Percentiles rank a stretch among this genome's conserved stretches.
phyloP scores from a whole-genome alignment of 2,888 invertebrate genomes.

The Dynastes grantii region DNA sequence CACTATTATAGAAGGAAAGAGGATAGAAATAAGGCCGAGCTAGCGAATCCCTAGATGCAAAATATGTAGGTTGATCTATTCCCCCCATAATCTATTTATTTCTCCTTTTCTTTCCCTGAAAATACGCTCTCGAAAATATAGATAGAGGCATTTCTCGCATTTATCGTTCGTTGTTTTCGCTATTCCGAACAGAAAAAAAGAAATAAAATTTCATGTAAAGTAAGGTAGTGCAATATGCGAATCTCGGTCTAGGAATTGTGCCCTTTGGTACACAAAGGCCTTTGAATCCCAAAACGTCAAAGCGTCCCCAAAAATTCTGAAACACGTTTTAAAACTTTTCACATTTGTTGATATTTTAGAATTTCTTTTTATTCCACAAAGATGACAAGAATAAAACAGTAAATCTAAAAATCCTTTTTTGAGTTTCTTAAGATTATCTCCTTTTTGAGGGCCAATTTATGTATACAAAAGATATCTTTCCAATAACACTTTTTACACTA shows the following conservation, averaged over 20 bases:
- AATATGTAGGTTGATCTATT: conserved; percentile 16
- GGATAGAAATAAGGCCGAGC: not conserved
- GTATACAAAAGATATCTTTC: too few species aligned
- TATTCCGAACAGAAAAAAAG: not conserved
- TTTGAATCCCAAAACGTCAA: not conserved
- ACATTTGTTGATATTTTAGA: too few species aligned
- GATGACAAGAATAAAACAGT: too few species aligned
- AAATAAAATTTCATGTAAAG: conserved; percentile 5
- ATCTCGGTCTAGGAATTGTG: not conserved
- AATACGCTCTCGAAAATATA: not conserved
- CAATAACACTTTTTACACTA: too few species aligned
- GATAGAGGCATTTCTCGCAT: not conserved
- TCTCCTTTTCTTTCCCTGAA: not conserved
- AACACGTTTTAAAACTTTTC: too few species aligned
- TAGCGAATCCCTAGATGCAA: conserved; percentile 1
- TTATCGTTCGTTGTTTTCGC: not conserved
- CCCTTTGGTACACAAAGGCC: not conserved
- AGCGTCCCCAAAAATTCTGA: too few species aligned
- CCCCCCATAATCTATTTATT: conserved; percentile 17
- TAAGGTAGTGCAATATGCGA: not conserved
- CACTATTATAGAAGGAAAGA: conserved; percentile 12
- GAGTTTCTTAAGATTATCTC: too few species aligned
- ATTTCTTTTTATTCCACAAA: too few species aligned
- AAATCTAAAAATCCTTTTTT: too few species aligned
- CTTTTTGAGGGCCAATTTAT: too few species aligned